Evolutionary conservation across 2,888 invertebrate genomes (phyloP), one percentile per base, ranked within the genome.

Genomic region (Blastobasis adustella): DNA sequence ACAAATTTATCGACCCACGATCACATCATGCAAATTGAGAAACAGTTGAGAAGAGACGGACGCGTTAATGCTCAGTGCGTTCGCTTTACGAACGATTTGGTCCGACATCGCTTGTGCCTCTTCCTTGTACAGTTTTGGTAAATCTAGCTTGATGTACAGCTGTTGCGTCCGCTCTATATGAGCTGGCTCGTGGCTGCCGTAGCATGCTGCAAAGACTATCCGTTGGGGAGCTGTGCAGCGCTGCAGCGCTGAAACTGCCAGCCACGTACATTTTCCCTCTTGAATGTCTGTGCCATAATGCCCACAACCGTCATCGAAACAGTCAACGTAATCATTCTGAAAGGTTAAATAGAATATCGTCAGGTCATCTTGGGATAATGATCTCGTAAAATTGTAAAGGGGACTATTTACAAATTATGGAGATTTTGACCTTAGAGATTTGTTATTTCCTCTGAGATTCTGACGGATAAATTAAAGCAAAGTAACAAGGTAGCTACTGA

Each of bases 221-320:
- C 90, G 89, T 70, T 96, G 95, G 6, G 89, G 79, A 0, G 90
- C 82, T 47, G 88, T 91, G 8, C 92, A 93, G 44, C 92, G 86
- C 76, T 95, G 92, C 63, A 96, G 84, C 44, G 96, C 95, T 47
- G 93, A 91, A 41, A 96, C 94, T 0, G 95, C 92, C 45, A 97
- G 82, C 98, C 98, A 98, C 0, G 96, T 92, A 74, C 98, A 98
- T 79, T 98, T 98, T 43, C 96, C 96, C 68, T 97, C 96, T 54
- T 76, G 76, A 4, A 82, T 81, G 53, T 79, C 78, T 3, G 72
- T 76, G 3, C 77, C 74, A 0, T 56, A 61, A 58, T 76, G 76
- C 0, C 73, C 73, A 4, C 67, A 72, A 3, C 71, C 38, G 1
- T 46, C 47, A 8, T 96, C 97, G 74, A 93, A 98, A 67, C 95